Conservation (phyloP, 2,797 vertebrate genomes). For the Bradypodion pumilum region DNA sequence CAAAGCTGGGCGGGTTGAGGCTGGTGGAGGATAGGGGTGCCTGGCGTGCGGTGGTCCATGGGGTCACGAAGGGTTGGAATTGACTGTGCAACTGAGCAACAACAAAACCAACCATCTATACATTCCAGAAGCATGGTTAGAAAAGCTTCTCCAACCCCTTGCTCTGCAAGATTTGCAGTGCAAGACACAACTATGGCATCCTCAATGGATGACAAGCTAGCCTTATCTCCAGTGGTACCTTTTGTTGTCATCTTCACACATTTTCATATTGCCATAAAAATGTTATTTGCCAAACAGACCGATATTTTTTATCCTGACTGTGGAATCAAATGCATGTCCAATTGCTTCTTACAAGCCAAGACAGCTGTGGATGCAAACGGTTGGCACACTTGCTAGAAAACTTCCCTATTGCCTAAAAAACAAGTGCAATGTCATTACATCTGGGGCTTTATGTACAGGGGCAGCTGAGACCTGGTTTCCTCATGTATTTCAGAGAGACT, state of each 20-base stretch:
- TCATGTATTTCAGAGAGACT: not conserved
- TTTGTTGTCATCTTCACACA: not conserved
- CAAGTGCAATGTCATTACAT: not conserved
- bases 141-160: not conserved
- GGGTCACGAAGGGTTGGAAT: no score
- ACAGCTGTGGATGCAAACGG: conserved; percentile 2
- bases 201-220: not conserved
- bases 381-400: not conserved
- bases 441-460: not conserved
- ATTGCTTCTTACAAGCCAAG: not conserved
- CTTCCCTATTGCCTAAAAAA: not conserved
- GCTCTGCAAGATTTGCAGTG: not conserved
- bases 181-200: not conserved
- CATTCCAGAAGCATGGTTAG: not conserved
- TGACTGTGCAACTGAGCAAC: no score
- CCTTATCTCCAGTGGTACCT: not conserved
- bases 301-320: not conserved
- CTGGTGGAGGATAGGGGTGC: no score
- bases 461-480: not conserved
- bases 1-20: no score
- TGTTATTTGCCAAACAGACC: not conserved
- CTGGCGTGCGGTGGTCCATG: no score
- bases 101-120: no score
- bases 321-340: not conserved
- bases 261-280: conserved; percentile 2